These are phyloP conservation scores for Seriola aureovittata DNA, from an alignment of 2,113 vertebrate genomes.

Conservation along the genomic window DNA sequence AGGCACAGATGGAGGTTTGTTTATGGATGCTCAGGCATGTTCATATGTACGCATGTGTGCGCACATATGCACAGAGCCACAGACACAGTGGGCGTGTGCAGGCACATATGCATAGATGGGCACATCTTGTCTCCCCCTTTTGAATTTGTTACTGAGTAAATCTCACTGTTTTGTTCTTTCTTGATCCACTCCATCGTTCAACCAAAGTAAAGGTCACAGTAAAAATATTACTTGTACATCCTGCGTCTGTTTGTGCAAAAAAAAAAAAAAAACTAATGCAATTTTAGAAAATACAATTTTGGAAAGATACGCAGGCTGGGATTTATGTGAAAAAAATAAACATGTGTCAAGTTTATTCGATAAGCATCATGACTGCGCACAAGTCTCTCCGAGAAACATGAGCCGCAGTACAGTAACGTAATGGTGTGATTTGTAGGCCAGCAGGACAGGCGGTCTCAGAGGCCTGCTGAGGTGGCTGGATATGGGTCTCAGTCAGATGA, in stretches of 20 bases:
- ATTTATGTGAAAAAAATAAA: background rate
- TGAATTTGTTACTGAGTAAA: constrained; percentile 30
- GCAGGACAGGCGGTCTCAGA: constrained; percentile 51
- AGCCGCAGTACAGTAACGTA: constrained; percentile 25
- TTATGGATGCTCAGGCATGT: constrained; percentile 51
- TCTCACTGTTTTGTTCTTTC: constrained; percentile 37
- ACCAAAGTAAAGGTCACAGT: constrained; percentile 43
- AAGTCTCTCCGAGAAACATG: constrained; percentile 48
- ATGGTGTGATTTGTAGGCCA: constrained; percentile 53
- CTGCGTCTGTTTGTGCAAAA: constrained; percentile 4
- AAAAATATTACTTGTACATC: constrained; percentile 18
- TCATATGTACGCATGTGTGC: constrained; percentile 48
- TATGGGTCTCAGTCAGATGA: constrained; percentile 60
- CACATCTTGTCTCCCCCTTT: background rate
- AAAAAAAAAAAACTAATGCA: background rate
- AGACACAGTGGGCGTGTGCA: constrained; percentile 26
- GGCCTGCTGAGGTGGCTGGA: constrained; percentile 42
- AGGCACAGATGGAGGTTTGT: constrained; percentile 78
- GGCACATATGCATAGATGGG: constrained; percentile 8
- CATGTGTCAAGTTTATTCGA: background rate
- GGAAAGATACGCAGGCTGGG: background rate
- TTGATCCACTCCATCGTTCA: constrained; percentile 40
- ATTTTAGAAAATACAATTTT: constrained; percentile 25
- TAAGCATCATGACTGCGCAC: constrained; percentile 44
- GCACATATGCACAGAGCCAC: constrained; percentile 38